A percentile compares a stretch with the other conserved stretches of the same genome.
Evolutionary conservation across 2,113 vertebrate genomes (phyloP).

Genomic region (Donacobius atricapilla): DNA sequence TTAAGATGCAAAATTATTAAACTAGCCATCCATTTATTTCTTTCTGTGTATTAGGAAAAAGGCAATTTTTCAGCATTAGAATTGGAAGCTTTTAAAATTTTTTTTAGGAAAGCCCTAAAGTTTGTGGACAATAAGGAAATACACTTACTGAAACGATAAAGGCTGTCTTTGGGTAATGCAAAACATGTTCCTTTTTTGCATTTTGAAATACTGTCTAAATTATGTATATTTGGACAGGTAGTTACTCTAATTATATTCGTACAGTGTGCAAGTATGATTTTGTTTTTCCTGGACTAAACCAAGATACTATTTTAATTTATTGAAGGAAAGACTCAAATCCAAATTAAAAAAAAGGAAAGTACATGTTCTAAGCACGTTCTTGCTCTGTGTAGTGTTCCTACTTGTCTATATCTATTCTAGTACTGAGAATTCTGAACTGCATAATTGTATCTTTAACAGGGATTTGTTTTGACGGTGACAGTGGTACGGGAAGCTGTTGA

Average conservation of each 20-base stretch:
- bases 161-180: background rate
- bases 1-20: background rate
- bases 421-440: background rate
- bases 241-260: background rate
- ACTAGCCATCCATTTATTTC: background rate
- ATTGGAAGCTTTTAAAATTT: background rate
- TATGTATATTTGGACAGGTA: background rate
- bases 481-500: conserved; percentile 91
- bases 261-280: background rate
- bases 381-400: background rate
- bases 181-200: background rate
- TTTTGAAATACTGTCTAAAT: background rate
- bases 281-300: background rate
- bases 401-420: background rate
- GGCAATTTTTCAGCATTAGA: background rate
- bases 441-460: conserved; percentile 74
- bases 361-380: background rate
- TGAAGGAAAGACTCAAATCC: background rate
- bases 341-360: background rate
- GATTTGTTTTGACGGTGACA: conserved; percentile 92
- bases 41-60: background rate
- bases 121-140: background rate
- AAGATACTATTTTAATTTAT: background rate
- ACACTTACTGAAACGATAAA: background rate
- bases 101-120: background rate